phyloP scores from a whole-genome alignment of 30 jellyfish, hydroid and myxozoan species.

The Sanderia malayensis region DNA sequence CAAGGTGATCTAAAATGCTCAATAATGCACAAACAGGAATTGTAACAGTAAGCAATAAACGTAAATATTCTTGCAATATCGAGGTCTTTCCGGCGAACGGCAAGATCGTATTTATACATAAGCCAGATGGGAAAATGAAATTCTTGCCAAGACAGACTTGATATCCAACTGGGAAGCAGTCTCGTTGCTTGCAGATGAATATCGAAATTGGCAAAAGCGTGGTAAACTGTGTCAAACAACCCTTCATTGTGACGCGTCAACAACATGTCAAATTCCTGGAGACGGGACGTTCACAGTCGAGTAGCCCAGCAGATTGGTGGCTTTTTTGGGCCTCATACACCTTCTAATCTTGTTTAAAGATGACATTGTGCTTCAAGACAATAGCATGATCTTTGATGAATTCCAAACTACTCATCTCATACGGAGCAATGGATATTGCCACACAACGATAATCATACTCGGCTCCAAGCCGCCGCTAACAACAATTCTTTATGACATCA shows the following conservation, averaged over 20 bases:
- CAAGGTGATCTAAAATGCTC: too few species aligned
- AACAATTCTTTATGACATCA: too few species aligned
- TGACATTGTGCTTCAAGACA: constrained; percentile 42
- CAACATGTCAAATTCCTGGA: constrained; percentile 66
- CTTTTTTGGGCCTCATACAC: constrained; percentile 50
- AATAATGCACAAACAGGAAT: too few species aligned
- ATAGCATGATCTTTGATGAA: constrained; percentile 8
- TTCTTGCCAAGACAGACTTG: constrained; percentile 9
- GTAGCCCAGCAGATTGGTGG: constrained; percentile 52
- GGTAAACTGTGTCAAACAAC: constrained; percentile 66
- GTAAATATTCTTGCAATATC: too few species aligned
- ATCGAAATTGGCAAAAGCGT: constrained; percentile 36
- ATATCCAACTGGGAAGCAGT: constrained; percentile 62
- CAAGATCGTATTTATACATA: too few species aligned
- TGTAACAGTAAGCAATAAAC: too few species aligned
- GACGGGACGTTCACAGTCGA: constrained; percentile 54
- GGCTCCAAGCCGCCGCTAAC: neutral
- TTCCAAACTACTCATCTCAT: constrained; percentile 33
- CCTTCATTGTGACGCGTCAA: constrained; percentile 63
- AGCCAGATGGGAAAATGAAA: too few species aligned
- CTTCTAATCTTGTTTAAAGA: constrained; percentile 41
- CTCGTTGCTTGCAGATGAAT: constrained; percentile 31
- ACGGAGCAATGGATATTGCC: constrained; percentile 28
- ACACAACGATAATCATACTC: neutral
- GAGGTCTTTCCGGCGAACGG: too few species aligned